Base-by-base conservation (phyloP, 2,113 vertebrate genomes). In the Baryphthengus martii region DNA sequence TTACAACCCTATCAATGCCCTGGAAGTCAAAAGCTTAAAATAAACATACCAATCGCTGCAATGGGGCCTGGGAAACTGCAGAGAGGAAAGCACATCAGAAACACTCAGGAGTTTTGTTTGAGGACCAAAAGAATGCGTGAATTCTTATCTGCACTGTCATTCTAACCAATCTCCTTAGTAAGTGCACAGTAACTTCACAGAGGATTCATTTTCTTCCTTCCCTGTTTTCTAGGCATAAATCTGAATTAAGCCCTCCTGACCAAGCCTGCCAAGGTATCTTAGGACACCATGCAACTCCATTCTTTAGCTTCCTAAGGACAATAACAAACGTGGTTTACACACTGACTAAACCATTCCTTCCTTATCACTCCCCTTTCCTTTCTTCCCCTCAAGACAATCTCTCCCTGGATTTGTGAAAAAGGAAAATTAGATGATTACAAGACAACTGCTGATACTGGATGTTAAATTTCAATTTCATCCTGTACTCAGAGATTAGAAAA, bases 21-120 rank as follows among this genome's bases (percentile, higher is more conserved):
- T 84, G 42, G 35, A 85, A 89, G 59, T 40, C 53, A 72, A 79
- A 89, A 91, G 88, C 95, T 86, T 77, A 58, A 74, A 93, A 91
- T 42, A 85, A 94, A 93, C 2, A 12, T 67, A 88, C 56, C 65
- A 50, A 39, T 53, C 72, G 55, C 85, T 61, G 66, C 9, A 4
- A 31, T 0, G 17, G 11, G 29, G 70, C 70, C 73, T 72, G 28
- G 47, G 52, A 92, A 94, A 71, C 1, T 42, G 62, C 85, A 84
- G 72, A 66, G 74, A 83, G 56, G 67, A 90, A 86, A 89, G 56
- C 52, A 95, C 2, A 1, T 78, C 74, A 90, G 74, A 89, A 93
- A 76, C 20, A 31, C 47, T 91, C 2, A 0, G 7, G 53, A 92
- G 74, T 26, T 94, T 65, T 85, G 58, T 73, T 14, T 85, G 82